These are phyloP conservation scores for Campaea margaritaria DNA, from an alignment of 2,888 invertebrate species.

Conservation along the genomic window DNA sequence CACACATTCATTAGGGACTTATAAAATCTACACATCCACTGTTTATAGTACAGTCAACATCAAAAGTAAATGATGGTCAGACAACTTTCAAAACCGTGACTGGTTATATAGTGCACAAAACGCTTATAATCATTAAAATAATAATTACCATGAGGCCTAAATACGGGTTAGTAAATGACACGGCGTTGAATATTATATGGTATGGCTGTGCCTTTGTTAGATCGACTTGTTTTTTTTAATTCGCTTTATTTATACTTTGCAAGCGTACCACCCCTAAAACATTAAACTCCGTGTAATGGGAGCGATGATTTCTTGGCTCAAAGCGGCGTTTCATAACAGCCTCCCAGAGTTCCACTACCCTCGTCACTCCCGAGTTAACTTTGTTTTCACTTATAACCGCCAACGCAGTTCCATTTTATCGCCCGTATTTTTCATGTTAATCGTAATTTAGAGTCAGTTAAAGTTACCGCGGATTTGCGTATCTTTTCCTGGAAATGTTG, in stretches of 20 bases:
- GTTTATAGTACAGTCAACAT: too few relatives aligned
- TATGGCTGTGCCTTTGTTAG: neutral
- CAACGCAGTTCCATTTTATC: constrained; percentile 47
- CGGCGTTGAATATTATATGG: too few relatives aligned
- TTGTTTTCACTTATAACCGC: constrained; percentile 69
- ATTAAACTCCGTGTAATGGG: constrained; percentile 60
- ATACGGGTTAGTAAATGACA: too few relatives aligned
- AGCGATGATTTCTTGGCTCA: constrained; percentile 77
- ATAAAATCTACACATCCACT: too few relatives aligned
- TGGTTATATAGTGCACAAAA: too few relatives aligned
- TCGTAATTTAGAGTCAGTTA: constrained; percentile 31
- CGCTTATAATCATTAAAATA: too few relatives aligned
- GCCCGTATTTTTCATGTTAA: constrained; percentile 44
- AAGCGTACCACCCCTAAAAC: constrained; percentile 57
- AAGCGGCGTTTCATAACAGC: constrained; percentile 71
- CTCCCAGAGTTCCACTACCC: constrained; percentile 59
- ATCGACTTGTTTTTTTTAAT: constrained; percentile 13
- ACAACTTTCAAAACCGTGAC: too few relatives aligned
- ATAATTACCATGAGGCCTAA: too few relatives aligned
- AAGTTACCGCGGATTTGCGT: constrained; percentile 21
- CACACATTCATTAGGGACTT: too few relatives aligned
- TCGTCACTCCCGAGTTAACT: constrained; percentile 68
- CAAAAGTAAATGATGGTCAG: too few relatives aligned
- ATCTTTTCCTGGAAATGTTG: constrained; percentile 3
- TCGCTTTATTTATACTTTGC: neutral